These are phyloP conservation scores for Sebastes umbrosus DNA, from an alignment of 2,797 vertebrate genomes.

Conservation along the genomic window DNA sequence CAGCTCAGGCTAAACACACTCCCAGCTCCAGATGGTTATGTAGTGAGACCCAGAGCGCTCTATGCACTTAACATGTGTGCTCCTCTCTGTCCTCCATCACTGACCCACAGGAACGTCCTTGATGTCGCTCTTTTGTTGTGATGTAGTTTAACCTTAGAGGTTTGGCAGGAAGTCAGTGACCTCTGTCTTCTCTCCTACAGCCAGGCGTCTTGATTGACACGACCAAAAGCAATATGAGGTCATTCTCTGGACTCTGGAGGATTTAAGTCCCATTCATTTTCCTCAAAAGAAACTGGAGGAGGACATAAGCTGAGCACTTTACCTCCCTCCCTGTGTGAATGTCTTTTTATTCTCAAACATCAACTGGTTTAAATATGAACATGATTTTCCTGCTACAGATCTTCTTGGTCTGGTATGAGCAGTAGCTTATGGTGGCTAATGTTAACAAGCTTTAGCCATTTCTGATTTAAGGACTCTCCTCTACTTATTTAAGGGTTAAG, in stretches of 20 bases:
- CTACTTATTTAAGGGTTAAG: too few species aligned
- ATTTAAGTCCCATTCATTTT: constrained; percentile 25
- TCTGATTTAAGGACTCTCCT: not conserved
- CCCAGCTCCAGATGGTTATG: constrained; percentile 71
- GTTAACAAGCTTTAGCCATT: not conserved
- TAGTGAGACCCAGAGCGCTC: constrained; percentile 53
- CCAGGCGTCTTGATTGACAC: constrained; percentile 28
- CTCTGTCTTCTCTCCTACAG: constrained; percentile 19
- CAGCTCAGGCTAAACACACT: constrained; percentile 65
- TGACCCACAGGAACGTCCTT: constrained; percentile 51
- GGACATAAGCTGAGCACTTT: not conserved
- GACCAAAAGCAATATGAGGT: constrained; percentile 39
- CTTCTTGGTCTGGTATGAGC: not conserved
- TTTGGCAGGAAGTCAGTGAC: constrained; percentile 20
- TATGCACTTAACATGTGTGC: constrained; percentile 61
- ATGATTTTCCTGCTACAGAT: not conserved
- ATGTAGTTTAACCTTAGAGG: constrained; percentile 29
- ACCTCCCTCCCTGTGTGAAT: not conserved
- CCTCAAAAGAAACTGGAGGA: constrained; percentile 3
- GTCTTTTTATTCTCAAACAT: not conserved
- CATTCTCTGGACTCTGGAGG: constrained; percentile 5
- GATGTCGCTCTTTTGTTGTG: constrained; percentile 50
- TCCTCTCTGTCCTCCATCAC: constrained; percentile 42
- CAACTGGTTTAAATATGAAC: not conserved
- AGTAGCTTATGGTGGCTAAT: not conserved